A percentile compares a stretch with the other conserved stretches of the same genome.
Conservation (phyloP, 2,113 vertebrate species). For the Catharus bicknelli region DNA sequence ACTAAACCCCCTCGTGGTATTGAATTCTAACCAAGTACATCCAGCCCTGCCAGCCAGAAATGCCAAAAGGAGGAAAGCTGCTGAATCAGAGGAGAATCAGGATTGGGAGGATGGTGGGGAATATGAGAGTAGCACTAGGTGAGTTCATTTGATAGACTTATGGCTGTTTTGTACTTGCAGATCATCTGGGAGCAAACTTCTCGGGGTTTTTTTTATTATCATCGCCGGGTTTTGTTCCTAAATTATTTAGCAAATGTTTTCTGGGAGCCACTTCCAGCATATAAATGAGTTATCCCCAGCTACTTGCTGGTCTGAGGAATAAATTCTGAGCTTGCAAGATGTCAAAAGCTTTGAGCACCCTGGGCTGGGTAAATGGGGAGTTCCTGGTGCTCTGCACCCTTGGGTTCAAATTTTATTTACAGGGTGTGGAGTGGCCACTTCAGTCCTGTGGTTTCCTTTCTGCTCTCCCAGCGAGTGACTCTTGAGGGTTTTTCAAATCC, state of each 20-base stretch:
- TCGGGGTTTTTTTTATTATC: neutral
- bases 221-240: neutral
- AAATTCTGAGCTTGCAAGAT: neutral
- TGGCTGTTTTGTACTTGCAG: neutral
- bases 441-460: neutral
- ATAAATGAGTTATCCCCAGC: neutral
- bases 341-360: neutral
- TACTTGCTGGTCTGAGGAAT: neutral
- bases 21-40: constrained; percentile 45
- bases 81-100: constrained; percentile 37
- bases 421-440: neutral
- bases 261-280: neutral
- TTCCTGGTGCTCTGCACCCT: neutral
- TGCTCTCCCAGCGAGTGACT: neutral
- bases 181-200: constrained; percentile 5
- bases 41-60: constrained; percentile 27
- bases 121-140: neutral
- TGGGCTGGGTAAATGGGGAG: neutral
- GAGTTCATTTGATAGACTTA: constrained; percentile 1
- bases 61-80: constrained; percentile 41
- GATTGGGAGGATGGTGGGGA: neutral
- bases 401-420: neutral
- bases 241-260: constrained; percentile 41
- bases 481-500: neutral
- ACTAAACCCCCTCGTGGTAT: constrained; percentile 2